Evolutionary conservation across 2,113 vertebrate genomes (phyloP).

Genomic region (Rattus rattus): DNA sequence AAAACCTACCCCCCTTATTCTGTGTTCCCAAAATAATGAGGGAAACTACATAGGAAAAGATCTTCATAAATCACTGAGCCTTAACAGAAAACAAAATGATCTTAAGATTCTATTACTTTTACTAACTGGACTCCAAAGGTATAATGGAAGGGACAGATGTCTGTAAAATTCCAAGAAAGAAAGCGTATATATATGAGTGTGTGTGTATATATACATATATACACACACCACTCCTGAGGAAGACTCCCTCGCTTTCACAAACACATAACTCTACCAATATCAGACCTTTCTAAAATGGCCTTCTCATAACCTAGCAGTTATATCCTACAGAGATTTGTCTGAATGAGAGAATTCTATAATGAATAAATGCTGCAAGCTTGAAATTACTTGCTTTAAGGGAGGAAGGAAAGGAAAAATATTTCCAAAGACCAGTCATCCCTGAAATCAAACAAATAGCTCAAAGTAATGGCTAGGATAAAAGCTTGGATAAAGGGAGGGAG

Average conservation of each 20-base stretch:
- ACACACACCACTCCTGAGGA: no score
- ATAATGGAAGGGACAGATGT: neutral
- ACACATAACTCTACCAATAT: neutral
- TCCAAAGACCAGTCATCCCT: constrained; percentile 36
- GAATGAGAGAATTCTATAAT: constrained; percentile 58
- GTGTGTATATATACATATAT: no score
- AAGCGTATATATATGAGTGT: neutral
- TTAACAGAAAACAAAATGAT: constrained; percentile 8
- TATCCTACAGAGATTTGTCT: constrained; percentile 32
- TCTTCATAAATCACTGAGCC: neutral
- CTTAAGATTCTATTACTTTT: neutral
- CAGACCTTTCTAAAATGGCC: neutral
- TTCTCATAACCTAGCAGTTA: neutral
- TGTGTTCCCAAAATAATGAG: neutral
- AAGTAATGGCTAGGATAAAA: neutral
- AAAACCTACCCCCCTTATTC: neutral
- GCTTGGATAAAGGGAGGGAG: neutral
- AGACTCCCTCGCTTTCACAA: neutral
- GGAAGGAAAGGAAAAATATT: constrained; percentile 13
- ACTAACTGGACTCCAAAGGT: neutral
- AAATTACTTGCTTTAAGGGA: constrained; percentile 66
- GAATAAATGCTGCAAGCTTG: constrained; percentile 48
- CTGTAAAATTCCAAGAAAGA: neutral
- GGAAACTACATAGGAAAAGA: neutral
- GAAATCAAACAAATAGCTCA: constrained; percentile 70